A percentile compares a stretch with the other conserved stretches of the same genome.
phyloP scores from a whole-genome alignment of 2,797 vertebrate genomes.

The Siniperca obscura region DNA sequence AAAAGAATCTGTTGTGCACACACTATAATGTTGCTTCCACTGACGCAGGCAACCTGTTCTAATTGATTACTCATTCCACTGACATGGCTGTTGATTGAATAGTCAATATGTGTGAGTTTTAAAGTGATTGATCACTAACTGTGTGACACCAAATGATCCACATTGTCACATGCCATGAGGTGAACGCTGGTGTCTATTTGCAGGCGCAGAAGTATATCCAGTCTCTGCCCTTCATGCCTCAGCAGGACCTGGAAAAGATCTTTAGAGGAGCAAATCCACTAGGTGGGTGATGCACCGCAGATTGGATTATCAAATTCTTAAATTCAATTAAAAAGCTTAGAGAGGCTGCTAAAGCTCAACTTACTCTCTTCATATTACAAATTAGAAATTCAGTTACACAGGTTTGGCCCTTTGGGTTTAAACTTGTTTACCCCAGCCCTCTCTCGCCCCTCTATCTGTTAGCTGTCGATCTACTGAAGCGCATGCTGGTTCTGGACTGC shows the following conservation, averaged over 20 bases:
- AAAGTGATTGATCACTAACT: conserved; percentile 44
- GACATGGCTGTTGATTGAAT: conserved; percentile 39
- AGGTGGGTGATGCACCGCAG: conserved; percentile 79
- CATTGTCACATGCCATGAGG: conserved; percentile 14
- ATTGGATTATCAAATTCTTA: conserved; percentile 29
- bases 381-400: conserved; percentile 19
- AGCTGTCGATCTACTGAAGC: conserved; percentile 96
- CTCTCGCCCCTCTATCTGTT: conserved; percentile 10
- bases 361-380: conserved; percentile 12
- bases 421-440: not conserved
- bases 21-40: not conserved
- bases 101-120: conserved; percentile 31
- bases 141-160: conserved; percentile 13
- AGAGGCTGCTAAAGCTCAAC: conserved; percentile 19
- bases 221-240: conserved; percentile 97
- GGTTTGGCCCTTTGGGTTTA: conserved; percentile 2
- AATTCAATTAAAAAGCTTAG: conserved; percentile 37
- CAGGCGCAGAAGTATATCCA: conserved; percentile 99
- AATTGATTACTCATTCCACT: conserved; percentile 22
- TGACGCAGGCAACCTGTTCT: not conserved
- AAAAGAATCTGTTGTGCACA: not conserved
- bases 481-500: conserved; percentile 97
- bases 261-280: conserved; percentile 95
- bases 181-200: conserved; percentile 55
- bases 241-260: conserved; percentile 95